These are phyloP conservation scores for Heteromurus nitidus DNA, from an alignment of 2,888 invertebrate species.

Conservation along the genomic window DNA sequence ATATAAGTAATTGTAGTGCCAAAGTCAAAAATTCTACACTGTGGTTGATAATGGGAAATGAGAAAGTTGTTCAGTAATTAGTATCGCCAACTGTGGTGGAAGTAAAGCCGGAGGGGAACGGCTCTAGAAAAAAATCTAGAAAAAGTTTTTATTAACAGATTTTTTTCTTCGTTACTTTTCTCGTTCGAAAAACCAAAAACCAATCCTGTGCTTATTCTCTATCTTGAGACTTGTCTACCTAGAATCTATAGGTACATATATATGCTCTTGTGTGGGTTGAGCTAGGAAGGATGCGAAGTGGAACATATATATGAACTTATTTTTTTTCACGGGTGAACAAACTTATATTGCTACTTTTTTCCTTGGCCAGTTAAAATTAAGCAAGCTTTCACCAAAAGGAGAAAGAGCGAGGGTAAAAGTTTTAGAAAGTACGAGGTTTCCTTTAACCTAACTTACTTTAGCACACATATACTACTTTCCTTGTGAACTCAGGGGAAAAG, in stretches of 20 bases:
- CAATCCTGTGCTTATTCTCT: background rate
- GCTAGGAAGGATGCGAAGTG: background rate
- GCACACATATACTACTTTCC: too few relatives aligned
- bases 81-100: slow-evolving; percentile 47
- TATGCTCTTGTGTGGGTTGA: background rate
- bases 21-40: background rate
- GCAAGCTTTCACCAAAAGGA: too few relatives aligned
- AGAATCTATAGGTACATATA: background rate
- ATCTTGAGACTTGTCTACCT: background rate
- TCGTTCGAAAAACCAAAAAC: background rate
- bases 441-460: background rate
- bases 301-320: background rate
- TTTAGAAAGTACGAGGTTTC: background rate
- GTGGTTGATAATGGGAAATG: slow-evolving; percentile 47
- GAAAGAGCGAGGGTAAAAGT: background rate
- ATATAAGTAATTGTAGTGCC: too few relatives aligned
- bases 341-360: background rate
- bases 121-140: too few relatives aligned
- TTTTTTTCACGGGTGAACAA: background rate
- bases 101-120: slow-evolving; percentile 36
- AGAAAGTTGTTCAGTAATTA: slow-evolving; percentile 56
- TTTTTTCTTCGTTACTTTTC: background rate
- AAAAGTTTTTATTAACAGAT: slow-evolving; percentile 26
- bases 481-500: slow-evolving; percentile 7
- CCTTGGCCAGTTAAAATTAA: background rate